These are phyloP conservation scores for Ramphastos sulfuratus DNA, from an alignment of 2,113 vertebrate genomes.

Conservation along the genomic window DNA sequence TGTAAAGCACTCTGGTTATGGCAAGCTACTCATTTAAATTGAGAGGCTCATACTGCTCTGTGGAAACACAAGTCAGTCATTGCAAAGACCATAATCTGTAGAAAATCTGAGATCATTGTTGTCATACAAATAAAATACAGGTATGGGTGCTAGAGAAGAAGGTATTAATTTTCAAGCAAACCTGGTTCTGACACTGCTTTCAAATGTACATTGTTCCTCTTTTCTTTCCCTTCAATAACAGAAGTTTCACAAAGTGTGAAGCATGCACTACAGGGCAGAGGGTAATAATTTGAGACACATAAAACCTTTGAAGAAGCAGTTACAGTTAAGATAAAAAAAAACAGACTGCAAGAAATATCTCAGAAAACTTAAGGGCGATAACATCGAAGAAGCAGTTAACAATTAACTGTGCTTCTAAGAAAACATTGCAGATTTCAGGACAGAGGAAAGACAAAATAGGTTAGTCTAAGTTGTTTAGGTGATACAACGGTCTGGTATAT, in stretches of 20 bases:
- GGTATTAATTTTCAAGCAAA: conserved; percentile 24
- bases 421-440: conserved; percentile 38
- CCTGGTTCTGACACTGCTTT: neutral
- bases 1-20: neutral
- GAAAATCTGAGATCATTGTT: neutral
- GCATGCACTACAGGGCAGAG: neutral
- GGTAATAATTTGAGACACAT: neutral
- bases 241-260: conserved; percentile 2
- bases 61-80: neutral
- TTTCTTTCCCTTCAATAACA: neutral
- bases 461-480: conserved; percentile 1
- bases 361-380: neutral
- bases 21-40: neutral
- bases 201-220: neutral
- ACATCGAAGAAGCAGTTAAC: conserved; percentile 3
- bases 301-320: neutral
- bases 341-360: neutral
- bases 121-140: neutral
- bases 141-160: neutral
- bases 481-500: conserved; percentile 7
- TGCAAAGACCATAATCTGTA: neutral
- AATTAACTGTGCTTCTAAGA: conserved; percentile 26
- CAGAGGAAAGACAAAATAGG: conserved; percentile 9
- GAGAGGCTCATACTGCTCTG: neutral
- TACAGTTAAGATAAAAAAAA: conserved; percentile 2